Conservation (phyloP, 1,140 invertebrate genomes). For the Pararge aegeria region DNA sequence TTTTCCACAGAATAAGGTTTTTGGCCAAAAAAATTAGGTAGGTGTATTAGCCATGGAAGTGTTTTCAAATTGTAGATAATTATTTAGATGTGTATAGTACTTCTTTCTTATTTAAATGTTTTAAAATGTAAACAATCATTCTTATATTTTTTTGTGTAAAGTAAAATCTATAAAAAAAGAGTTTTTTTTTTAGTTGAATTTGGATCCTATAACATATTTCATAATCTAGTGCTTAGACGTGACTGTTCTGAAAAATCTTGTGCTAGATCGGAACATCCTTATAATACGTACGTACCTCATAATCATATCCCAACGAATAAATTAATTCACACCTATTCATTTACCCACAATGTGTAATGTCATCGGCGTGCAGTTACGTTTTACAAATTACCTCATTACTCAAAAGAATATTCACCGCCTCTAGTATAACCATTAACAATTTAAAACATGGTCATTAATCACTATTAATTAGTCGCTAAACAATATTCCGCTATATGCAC, state of each 20-base stretch:
- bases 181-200: no score
- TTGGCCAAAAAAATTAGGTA: no score
- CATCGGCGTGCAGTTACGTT: constrained; percentile 41
- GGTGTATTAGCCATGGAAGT: no score
- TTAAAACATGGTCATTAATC: constrained; percentile 50
- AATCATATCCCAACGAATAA: constrained; percentile 23
- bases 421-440: constrained; percentile 54
- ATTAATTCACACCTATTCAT: constrained; percentile 44
- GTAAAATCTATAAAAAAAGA: no score
- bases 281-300: constrained; percentile 1
- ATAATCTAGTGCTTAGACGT: no score
- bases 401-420: constrained; percentile 43
- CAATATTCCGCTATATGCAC: constrained; percentile 35
- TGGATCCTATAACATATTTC: no score
- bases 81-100: no score
- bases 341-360: constrained; percentile 35
- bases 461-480: constrained; percentile 54
- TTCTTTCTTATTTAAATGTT: no score
- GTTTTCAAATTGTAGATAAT: no score
- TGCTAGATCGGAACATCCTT: neutral
- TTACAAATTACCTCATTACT: constrained; percentile 57
- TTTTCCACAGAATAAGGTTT: neutral
- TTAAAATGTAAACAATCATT: no score
- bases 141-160: no score
- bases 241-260: no score